Percentiles rank a stretch among this genome's conserved stretches.
These are phyloP conservation scores for Xanthorhoe spadicearia DNA, from an alignment of 2,888 invertebrate genomes.

Conservation along the genomic window DNA sequence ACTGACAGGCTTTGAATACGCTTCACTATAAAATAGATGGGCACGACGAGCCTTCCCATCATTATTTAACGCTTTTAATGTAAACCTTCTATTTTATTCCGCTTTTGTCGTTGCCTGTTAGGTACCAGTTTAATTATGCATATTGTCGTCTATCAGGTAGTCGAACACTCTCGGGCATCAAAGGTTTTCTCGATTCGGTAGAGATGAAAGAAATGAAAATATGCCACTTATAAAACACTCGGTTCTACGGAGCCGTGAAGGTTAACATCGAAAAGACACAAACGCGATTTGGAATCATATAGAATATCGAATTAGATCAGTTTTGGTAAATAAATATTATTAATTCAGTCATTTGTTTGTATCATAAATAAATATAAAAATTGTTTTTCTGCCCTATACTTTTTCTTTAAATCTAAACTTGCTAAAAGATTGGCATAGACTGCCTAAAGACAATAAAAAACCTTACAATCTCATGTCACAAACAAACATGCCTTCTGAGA, in stretches of 20 bases:
- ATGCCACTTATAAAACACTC: background rate
- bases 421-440: too few relatives aligned
- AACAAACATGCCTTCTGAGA: too few relatives aligned
- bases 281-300: background rate
- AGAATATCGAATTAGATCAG: too few relatives aligned
- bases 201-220: background rate
- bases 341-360: too few relatives aligned
- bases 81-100: background rate
- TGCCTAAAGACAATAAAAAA: too few relatives aligned
- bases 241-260: background rate
- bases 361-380: too few relatives aligned
- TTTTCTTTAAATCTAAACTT: too few relatives aligned
- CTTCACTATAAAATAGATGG: too few relatives aligned
- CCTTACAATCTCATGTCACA: too few relatives aligned
- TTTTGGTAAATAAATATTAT: too few relatives aligned
- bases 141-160: slow-evolving; percentile 47
- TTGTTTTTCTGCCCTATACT: too few relatives aligned
- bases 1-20: slow-evolving; percentile 36
- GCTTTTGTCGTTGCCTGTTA: background rate
- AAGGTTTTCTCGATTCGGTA: slow-evolving; percentile 7
- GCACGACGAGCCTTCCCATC: too few relatives aligned
- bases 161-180: slow-evolving; percentile 19
- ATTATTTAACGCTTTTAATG: background rate
- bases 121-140: slow-evolving; percentile 54
- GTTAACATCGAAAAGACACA: background rate